Percentiles rank a stretch among this genome's conserved stretches.
Conservation (phyloP, 2,113 vertebrate species). For the Danionella cerebrum region DNA sequence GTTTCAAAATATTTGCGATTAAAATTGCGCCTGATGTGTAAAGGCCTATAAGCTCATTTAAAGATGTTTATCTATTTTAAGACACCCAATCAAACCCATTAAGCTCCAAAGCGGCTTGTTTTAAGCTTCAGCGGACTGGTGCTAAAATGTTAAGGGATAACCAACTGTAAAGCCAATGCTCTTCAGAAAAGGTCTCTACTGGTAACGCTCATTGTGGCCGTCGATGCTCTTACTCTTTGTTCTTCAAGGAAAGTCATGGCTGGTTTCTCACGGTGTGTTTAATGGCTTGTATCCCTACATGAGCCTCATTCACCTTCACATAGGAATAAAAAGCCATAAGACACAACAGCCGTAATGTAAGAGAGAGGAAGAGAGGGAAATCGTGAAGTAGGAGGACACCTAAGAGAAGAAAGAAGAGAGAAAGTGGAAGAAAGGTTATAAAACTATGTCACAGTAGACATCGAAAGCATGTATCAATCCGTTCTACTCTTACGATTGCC, state of each 20-base stretch:
- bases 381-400: constrained; percentile 29
- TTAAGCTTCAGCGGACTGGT: no score
- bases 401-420: constrained; percentile 27
- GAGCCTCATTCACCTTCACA: constrained; percentile 96
- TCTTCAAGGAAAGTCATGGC: neutral
- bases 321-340: constrained; percentile 99
- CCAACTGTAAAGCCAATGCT: no score
- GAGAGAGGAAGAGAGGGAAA: neutral
- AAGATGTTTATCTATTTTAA: no score
- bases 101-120: no score
- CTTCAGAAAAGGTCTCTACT: no score
- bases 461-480: constrained; percentile 6
- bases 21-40: no score
- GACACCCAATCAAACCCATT: no score
- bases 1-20: no score
- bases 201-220: no score
- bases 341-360: constrained; percentile 77
- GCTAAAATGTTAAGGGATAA: no score
- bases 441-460: neutral
- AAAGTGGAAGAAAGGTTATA: neutral
- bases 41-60: no score
- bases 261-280: constrained; percentile 88
- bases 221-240: neutral
- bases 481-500: neutral
- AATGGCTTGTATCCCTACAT: constrained; percentile 99